Percentiles rank a stretch among this genome's conserved stretches.
Conservation (phyloP, 2,797 vertebrate species). For the Cynodonichthys magdalenae region DNA sequence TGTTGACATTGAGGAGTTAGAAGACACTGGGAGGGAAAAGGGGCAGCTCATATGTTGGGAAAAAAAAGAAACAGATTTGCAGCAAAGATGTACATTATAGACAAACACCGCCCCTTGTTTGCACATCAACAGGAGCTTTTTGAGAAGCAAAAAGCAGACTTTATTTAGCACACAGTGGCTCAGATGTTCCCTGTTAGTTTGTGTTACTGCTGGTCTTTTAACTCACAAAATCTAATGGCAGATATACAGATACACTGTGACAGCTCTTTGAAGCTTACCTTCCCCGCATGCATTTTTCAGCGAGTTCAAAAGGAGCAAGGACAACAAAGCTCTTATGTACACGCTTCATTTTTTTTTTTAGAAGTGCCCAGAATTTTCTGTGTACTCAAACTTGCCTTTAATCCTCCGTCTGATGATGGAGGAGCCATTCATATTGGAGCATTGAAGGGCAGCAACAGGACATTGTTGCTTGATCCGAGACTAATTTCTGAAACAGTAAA, state of each 20-base stretch:
- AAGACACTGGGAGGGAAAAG: conserved; percentile 3
- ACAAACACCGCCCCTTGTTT: conserved; percentile 41
- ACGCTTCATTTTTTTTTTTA: conserved; percentile 29
- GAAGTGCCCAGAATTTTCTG: conserved; percentile 31
- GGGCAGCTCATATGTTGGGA: conserved; percentile 21
- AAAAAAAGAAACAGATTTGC: conserved; percentile 33
- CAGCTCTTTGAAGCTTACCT: conserved; percentile 62
- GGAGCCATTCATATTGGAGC: conserved; percentile 4
- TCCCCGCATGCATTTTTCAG: conserved; percentile 56
- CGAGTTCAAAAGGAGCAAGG: conserved; percentile 58
- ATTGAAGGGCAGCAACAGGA: conserved; percentile 6
- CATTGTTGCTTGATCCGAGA: conserved; percentile 20
- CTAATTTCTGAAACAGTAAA: conserved; percentile 21
- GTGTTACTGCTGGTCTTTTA: conserved; percentile 38
- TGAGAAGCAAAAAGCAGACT: conserved; percentile 36
- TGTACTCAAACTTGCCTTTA: conserved; percentile 40
- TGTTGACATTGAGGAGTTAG: conserved; percentile 48
- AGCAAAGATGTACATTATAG: conserved; percentile 23
- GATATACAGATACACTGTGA: conserved; percentile 33
- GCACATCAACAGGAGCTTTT: conserved; percentile 26
- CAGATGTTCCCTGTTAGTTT: conserved; percentile 42
- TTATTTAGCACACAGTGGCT: conserved; percentile 26
- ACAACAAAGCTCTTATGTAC: conserved; percentile 57
- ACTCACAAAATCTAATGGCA: conserved; percentile 44
- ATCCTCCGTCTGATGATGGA: conserved; percentile 35